Base-by-base conservation (phyloP, 2,113 vertebrate genomes). In the Panthera leo region DNA sequence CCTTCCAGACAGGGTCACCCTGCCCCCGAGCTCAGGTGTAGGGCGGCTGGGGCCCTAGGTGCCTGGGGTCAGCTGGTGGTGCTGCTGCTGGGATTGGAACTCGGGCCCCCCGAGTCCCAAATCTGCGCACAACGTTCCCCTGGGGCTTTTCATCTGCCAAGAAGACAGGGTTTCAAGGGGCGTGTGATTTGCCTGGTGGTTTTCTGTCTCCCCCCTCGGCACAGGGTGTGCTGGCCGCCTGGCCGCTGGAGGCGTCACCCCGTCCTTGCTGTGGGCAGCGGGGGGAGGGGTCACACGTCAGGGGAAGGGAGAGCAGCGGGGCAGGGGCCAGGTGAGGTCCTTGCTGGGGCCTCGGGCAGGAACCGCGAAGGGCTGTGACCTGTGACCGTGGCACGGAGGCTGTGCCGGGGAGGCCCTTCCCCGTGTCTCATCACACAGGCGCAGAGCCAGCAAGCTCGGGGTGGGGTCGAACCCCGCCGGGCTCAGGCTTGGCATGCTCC, bases 1-100 rank as follows among this genome's bases (percentile, higher is more conserved):
- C 15, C 1, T 6, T 25, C 36, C 3, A 1, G 3, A 0, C 23
- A 3, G 0, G 21, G 19, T 39, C 21, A 21, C 70, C 5, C 21
- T 0, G 15, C 25, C 14, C 16, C 4, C 0, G 5, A 1, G 27
- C 45, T 31, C 7, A 9, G 75, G 7, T 9, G 45, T 4, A 5
- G 8, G 45, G 39, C 0, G 36, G 5, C 11, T 25, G 36, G 36
- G 36, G 21, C 21, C 0, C 9, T 5, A 29, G 76, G 29, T 19
- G 76, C 45, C 31, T 5, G 3, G 7, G 51, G 29, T 34, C 29
- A 61, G 14, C 53, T 21, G 21, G 5, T 39, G 36, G n/a, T 34
- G 39, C 21, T 25, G 79, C 39, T 55, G 29, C 53, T 51, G 39
- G 42, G 55, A 19, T 36, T 61, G 5, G 34, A 63, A 63, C 15